Percentiles rank a stretch among this genome's conserved stretches.
Conservation (phyloP, 2,888 invertebrate genomes). For the Drosophila tanythrix region DNA sequence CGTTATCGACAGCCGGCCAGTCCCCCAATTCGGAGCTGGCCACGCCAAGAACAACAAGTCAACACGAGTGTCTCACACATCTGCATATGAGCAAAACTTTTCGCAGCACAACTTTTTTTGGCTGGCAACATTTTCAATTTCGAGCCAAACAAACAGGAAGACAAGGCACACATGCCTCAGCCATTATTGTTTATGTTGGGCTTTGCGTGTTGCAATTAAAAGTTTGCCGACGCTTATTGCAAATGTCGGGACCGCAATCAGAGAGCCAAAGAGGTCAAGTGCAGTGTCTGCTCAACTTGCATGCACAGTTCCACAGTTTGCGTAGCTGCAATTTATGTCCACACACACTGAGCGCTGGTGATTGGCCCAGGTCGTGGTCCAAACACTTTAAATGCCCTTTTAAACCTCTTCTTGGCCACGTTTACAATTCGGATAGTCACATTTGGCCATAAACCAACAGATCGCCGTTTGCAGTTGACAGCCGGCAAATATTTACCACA, state of each 20-base stretch:
- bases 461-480: slow-evolving; percentile 30
- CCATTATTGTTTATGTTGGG: slow-evolving; percentile 30
- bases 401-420: slow-evolving; percentile 1
- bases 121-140: slow-evolving; percentile 68
- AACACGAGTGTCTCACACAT: slow-evolving; percentile 25
- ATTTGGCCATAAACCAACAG: slow-evolving; percentile 55
- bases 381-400: slow-evolving; percentile 31
- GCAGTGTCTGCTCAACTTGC: slow-evolving; percentile 30
- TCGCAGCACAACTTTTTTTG: slow-evolving; percentile 46
- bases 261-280: slow-evolving; percentile 66
- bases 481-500: slow-evolving; percentile 60
- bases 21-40: slow-evolving; percentile 42
- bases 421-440: slow-evolving; percentile 13
- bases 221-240: slow-evolving; percentile 71
- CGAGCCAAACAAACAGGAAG: slow-evolving; percentile 34
- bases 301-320: slow-evolving; percentile 29
- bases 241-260: slow-evolving; percentile 73
- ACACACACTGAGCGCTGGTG: slow-evolving; percentile 21
- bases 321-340: slow-evolving; percentile 53
- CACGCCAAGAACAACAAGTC: slow-evolving; percentile 17
- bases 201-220: slow-evolving; percentile 65
- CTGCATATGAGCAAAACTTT: slow-evolving; percentile 55
- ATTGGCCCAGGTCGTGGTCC: slow-evolving; percentile 59
- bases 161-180: slow-evolving; percentile 25
- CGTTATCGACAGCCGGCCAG: slow-evolving; percentile 43